Conservation (phyloP, 2,113 vertebrate species). For the Mungos mungo region DNA sequence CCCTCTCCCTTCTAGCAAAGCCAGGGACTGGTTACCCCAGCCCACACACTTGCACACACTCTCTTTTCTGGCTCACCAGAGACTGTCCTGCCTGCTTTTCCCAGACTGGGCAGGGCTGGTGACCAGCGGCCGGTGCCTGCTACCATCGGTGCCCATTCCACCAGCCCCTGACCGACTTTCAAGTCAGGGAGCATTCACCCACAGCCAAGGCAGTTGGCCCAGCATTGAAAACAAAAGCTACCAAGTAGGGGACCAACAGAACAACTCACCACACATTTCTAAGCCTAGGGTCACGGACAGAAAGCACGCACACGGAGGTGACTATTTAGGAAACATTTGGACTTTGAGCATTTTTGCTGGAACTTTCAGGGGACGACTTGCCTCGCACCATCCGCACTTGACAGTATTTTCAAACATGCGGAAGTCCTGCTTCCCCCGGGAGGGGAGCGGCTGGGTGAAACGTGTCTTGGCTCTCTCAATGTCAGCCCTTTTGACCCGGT, state of each 20-base stretch:
- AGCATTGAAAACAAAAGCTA: neutral
- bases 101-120: slow-evolving; percentile 59
- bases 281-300: neutral
- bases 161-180: neutral
- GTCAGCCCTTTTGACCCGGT: slow-evolving; percentile 79
- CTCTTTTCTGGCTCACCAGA: slow-evolving; percentile 38
- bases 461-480: slow-evolving; percentile 74
- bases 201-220: neutral
- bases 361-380: neutral
- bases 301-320: neutral
- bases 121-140: neutral
- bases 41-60: slow-evolving; percentile 42
- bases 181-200: neutral
- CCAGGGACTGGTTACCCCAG: neutral
- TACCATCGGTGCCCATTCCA: neutral
- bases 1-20: neutral
- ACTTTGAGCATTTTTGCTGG: neutral
- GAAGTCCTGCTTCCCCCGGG: slow-evolving; percentile 69
- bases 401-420: slow-evolving; percentile 66
- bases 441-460: slow-evolving; percentile 46
- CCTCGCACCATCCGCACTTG: slow-evolving; percentile 27
- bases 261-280: neutral
- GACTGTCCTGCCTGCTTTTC: neutral
- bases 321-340: neutral
- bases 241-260: neutral